phyloP scores from a whole-genome alignment of 1,140 invertebrate genomes.

The Laodelphax striatellus region DNA sequence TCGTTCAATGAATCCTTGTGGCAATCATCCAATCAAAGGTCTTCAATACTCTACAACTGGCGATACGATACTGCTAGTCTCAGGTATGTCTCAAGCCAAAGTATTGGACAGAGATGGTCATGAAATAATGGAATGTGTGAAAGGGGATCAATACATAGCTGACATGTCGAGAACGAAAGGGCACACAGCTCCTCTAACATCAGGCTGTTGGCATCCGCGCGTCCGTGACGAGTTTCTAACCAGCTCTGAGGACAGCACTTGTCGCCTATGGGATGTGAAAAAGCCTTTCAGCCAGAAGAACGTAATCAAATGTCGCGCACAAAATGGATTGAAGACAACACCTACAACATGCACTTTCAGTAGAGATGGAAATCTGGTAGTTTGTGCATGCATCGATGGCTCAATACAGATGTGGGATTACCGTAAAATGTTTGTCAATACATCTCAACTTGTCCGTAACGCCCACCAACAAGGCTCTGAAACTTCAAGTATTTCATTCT shows the following conservation, averaged over 20 bases:
- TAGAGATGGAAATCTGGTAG: constrained; percentile 78
- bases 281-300: constrained; percentile 64
- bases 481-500: constrained; percentile 76
- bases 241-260: constrained; percentile 83
- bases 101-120: constrained; percentile 93
- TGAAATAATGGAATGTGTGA: constrained; percentile 89
- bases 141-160: constrained; percentile 92
- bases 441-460: constrained; percentile 57
- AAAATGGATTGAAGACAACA: constrained; percentile 77
- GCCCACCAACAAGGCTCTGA: constrained; percentile 75
- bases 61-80: constrained; percentile 85
- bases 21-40: constrained; percentile 86
- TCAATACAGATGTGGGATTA: constrained; percentile 98
- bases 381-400: constrained; percentile 87
- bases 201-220: constrained; percentile 89
- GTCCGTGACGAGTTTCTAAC: constrained; percentile 89
- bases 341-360: constrained; percentile 78
- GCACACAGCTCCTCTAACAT: constrained; percentile 83
- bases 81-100: constrained; percentile 87
- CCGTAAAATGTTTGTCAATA: constrained; percentile 69
- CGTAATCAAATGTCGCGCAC: constrained; percentile 81
- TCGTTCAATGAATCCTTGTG: constrained; percentile 83
- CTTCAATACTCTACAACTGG: constrained; percentile 89
- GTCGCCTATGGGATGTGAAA: constrained; percentile 80
- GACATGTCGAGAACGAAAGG: constrained; percentile 94